Percentiles rank a stretch among this genome's conserved stretches.
Evolutionary conservation across 1,140 invertebrate genomes (phyloP).

Genomic region (Procambarus clarkii): DNA sequence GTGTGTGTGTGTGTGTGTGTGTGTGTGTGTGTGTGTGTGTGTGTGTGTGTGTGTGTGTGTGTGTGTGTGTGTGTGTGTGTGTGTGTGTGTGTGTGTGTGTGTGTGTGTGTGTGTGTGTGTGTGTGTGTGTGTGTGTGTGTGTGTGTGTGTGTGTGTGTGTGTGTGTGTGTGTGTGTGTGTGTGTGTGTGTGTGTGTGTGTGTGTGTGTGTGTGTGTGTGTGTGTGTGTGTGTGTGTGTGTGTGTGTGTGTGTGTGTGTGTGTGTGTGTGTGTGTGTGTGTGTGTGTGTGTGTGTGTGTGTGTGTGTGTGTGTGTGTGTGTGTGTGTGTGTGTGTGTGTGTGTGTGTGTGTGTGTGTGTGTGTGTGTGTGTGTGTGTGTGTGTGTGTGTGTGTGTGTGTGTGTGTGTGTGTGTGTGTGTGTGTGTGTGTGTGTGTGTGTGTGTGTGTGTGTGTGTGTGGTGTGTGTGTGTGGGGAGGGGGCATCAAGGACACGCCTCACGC

Average conservation of each 20-base stretch:
- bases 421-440: constrained; percentile 13
- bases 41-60: constrained; percentile 29
- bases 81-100: background rate
- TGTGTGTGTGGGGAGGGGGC: too few species aligned
- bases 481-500: too few species aligned
- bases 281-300: constrained; percentile 13
- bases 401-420: constrained; percentile 38
- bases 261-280: constrained; percentile 28
- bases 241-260: constrained; percentile 11
- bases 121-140: background rate
- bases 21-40: constrained; percentile 41
- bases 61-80: background rate
- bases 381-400: constrained; percentile 24
- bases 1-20: constrained; percentile 38
- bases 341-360: constrained; percentile 17
- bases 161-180: constrained; percentile 19
- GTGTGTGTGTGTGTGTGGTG: too few species aligned
- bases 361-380: constrained; percentile 14
- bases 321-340: constrained; percentile 19
- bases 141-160: background rate
- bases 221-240: constrained; percentile 40
- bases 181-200: constrained; percentile 48
- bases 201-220: constrained; percentile 43
- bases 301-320: constrained; percentile 18
- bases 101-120: background rate